A percentile compares a stretch with the other conserved stretches of the same genome.
Evolutionary conservation across 2,888 invertebrate genomes (phyloP).

Genomic region (Sclerodermus sp.): DNA sequence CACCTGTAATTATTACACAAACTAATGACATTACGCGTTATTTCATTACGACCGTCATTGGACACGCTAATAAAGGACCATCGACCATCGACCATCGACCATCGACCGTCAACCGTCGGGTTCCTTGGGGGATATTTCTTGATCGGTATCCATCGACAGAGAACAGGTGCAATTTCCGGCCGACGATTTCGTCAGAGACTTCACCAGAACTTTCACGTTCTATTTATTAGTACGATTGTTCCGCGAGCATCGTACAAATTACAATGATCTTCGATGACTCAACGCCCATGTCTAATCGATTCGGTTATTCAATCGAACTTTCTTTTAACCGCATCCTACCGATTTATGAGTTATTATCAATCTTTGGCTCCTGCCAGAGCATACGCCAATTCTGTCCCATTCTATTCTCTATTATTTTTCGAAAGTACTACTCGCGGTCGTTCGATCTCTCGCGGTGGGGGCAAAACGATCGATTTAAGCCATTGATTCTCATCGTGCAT

Average conservation of each 20-base stretch:
- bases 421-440: too few species aligned
- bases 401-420: too few species aligned
- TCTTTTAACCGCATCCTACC: neutral
- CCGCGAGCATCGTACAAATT: neutral
- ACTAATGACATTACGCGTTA: too few species aligned
- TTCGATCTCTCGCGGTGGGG: neutral
- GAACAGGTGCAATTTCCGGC: conserved; percentile 35
- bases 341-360: neutral
- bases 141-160: conserved; percentile 10
- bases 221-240: conserved; percentile 24
- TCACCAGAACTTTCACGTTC: conserved; percentile 50
- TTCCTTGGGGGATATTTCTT: neutral
- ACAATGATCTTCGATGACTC: neutral
- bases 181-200: conserved; percentile 38
- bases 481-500: conserved; percentile 3
- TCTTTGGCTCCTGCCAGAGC: neutral
- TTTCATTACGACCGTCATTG: conserved; percentile 8
- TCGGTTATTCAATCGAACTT: too few species aligned
- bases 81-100: too few species aligned
- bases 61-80: conserved; percentile 3
- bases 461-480: conserved; percentile 15
- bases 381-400: too few species aligned
- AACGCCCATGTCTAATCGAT: too few species aligned
- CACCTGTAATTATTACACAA: conserved; percentile 63
- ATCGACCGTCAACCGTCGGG: conserved; percentile 11